Conservation (phyloP, 2,888 invertebrate species). For the Lithophane ornitopus region DNA sequence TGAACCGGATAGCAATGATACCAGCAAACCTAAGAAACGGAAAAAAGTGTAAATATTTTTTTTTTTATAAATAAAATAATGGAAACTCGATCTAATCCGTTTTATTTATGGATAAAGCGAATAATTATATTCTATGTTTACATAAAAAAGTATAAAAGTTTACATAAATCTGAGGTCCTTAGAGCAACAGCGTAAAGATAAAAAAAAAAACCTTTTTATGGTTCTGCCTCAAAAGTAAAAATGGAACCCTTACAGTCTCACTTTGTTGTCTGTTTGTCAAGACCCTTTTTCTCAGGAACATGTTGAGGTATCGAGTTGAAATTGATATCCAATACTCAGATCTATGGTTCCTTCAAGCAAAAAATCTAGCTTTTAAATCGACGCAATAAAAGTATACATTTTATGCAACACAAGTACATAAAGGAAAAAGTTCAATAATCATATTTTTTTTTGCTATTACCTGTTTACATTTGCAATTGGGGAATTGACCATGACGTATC, state of each 20-base stretch:
- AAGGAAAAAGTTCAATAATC: neutral
- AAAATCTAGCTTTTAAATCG: neutral
- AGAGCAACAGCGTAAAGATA: neutral
- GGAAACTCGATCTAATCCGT: conserved; percentile 20
- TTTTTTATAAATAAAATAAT: conserved; percentile 26
- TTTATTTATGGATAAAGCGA: conserved; percentile 49
- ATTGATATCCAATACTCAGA: neutral
- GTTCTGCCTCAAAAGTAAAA: neutral
- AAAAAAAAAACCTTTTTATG: no score
- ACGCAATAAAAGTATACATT: neutral
- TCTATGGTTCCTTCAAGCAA: neutral
- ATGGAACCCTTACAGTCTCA: neutral
- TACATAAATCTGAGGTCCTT: conserved; percentile 25
- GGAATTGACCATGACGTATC: neutral
- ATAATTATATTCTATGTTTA: conserved; percentile 49
- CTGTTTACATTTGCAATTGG: neutral
- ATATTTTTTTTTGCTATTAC: neutral
- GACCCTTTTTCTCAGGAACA: no score
- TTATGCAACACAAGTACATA: neutral
- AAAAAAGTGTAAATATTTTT: conserved; percentile 64
- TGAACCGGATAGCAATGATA: conserved; percentile 62
- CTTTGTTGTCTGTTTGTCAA: neutral
- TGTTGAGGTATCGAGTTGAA: neutral
- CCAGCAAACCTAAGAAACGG: conserved; percentile 79
- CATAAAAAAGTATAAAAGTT: conserved; percentile 72